Conservation (phyloP, 2,113 vertebrate species). For the Perccottus glenii region DNA sequence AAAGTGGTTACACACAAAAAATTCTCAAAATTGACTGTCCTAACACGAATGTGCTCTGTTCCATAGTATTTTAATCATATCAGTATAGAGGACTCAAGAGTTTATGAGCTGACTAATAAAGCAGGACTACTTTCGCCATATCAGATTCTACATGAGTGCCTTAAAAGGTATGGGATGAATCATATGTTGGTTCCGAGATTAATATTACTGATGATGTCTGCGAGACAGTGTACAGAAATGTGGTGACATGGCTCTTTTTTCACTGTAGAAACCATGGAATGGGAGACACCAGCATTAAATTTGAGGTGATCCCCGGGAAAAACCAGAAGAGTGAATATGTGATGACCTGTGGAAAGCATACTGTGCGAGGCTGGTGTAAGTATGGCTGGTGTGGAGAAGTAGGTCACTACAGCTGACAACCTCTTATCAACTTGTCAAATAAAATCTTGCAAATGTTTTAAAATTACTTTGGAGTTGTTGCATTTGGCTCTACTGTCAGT, state of each 20-base stretch:
- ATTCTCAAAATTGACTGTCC: no score
- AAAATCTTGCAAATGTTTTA: background rate
- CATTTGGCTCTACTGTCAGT: no score
- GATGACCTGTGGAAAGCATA: constrained; percentile 98
- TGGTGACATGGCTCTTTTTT: constrained; percentile 13
- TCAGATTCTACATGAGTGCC: constrained; percentile 99
- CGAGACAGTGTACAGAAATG: background rate
- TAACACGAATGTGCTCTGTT: constrained; percentile 42
- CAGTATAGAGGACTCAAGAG: constrained; percentile 98
- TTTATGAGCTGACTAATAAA: constrained; percentile 99
- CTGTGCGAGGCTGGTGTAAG: constrained; percentile 98
- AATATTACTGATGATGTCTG: no score
- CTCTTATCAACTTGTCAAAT: no score
- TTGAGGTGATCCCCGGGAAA: constrained; percentile 99
- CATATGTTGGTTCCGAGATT: background rate
- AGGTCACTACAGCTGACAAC: no score
- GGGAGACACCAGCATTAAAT: constrained; percentile 98
- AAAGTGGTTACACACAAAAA: no score
- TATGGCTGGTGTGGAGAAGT: constrained; percentile 35
- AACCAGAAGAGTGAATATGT: constrained; percentile 99
- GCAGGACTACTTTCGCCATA: constrained; percentile 98
- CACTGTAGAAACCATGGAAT: constrained; percentile 95
- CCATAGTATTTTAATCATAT: constrained; percentile 99
- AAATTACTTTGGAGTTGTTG: no score
- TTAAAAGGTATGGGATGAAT: constrained; percentile 89